Evolutionary conservation across 2,888 invertebrate species (phyloP), one percentile per base, ranked within the genome.

Genomic region (Scaptomyza reducta): DNA sequence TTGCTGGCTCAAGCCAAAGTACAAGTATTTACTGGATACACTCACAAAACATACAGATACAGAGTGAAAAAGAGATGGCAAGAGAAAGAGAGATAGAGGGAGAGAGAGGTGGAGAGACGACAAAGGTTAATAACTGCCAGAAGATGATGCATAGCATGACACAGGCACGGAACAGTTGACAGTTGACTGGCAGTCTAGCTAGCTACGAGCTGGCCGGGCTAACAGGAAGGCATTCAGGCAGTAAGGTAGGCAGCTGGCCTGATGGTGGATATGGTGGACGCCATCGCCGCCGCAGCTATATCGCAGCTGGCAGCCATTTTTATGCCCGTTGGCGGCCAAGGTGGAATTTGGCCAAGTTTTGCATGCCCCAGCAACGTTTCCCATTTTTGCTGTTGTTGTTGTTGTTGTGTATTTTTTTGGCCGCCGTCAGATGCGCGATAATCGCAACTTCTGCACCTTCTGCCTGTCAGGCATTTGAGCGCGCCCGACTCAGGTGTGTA

Each of bases 91-190:
- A 41, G 13, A 42, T 16, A 35, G 16, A 50, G 5, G 4, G 13
- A 47, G 42, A 27, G 47, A 33, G 10, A 46, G 25, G 18, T 27
- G 53, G 63, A 25, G 46, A 51, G 70, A 67, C 76, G 70, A 67
- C 76, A 84, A 83, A 85, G 84, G 84, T 87, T 87, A 85, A 87
- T 84, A 84, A 84, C 84, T 84, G 85, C 85, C 85, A 84, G 79
- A 86, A 86, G 84, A 83, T 83, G 87, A 87, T 83, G 87, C 83
- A 83, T 87, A 84, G 83, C 83, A 87, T 84, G 87, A 81, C 87
- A 67, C 77, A 68, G 87, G 66, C 78, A 75, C 55, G 76, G 73
- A 68, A 51, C 74, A 75, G 75, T 85, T 87, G 88, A 87, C 87
- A 88, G 88, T 77, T 87, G 86, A 87, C 81, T 84, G 81, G 86